Conservation (phyloP, 1,140 invertebrate species). For the Lasioglossum albipes region DNA sequence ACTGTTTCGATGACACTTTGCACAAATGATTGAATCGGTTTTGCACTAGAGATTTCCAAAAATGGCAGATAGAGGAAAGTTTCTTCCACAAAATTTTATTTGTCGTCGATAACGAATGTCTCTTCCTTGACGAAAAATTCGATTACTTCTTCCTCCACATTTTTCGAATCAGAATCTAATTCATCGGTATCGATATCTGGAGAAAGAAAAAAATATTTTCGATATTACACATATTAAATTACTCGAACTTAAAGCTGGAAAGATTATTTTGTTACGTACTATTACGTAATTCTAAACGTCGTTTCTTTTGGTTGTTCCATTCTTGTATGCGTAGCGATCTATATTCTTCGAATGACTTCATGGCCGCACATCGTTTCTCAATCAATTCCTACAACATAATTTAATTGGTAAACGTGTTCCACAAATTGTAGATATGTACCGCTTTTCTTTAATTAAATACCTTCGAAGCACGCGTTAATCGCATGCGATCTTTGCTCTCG, state of each 20-base stretch:
- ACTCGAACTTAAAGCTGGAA: constrained; percentile 50
- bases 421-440: constrained; percentile 5
- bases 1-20: constrained; percentile 43
- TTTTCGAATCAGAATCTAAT: constrained; percentile 90
- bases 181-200: constrained; percentile 96
- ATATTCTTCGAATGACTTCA: constrained; percentile 93
- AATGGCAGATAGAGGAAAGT: constrained; percentile 50
- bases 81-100: constrained; percentile 66
- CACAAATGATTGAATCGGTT: constrained; percentile 43
- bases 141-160: constrained; percentile 96
- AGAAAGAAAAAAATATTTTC: constrained; percentile 68
- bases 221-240: constrained; percentile 29
- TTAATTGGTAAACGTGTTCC: constrained; percentile 4
- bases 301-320: constrained; percentile 88
- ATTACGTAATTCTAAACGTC: constrained; percentile 90
- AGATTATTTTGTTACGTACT: constrained; percentile 84
- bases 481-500: constrained; percentile 96
- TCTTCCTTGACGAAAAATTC: constrained; percentile 99
- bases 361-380: constrained; percentile 93
- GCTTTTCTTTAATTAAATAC: constrained; percentile 70
- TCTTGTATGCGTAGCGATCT: constrained; percentile 87
- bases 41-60: constrained; percentile 66
- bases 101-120: constrained; percentile 87
- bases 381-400: constrained; percentile 88
- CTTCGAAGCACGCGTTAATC: constrained; percentile 96